Evolutionary conservation across 2,888 invertebrate genomes (phyloP), one percentile per base, ranked within the genome.

Genomic region (Steinernema carpocapsae): DNA sequence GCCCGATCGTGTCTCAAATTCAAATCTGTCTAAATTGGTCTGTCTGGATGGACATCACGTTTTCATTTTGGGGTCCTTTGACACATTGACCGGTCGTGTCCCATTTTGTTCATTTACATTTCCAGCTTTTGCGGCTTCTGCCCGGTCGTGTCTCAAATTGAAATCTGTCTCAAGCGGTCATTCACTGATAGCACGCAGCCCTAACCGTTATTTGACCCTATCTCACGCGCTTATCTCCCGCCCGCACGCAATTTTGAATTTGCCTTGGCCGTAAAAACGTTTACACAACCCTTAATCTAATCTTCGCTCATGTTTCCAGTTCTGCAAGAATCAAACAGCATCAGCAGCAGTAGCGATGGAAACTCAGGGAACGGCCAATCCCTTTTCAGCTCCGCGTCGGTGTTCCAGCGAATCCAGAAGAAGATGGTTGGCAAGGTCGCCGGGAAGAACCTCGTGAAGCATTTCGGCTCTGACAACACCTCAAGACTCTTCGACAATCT

Each of bases 241-340:
- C 56, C 48, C 56, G 56, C 56, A 56, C 56, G 56, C 56, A 56
- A 56, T 56, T 56, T n/a, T 56, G 56, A 56, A 56, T 56, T 26
- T 7, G 12, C 22, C 26, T 56, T 19, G 22, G 56, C 22, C n/a
- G n/a, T n/a, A 19, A 17, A 4, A 10, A 48, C 19, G 10, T 48
- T 48, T 48, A 19, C n/a, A 4, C n/a, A 10, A 48, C n/a, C 48
- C 19, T 17, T 4, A 26, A 56, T 6, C 56, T 56, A 24, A 56
- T 56, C n/a, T 19, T 26, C 6, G 22, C 14, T 56, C 26, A 56
- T 56, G 14, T 26, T 56, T 56, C 26, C 56, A 56, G 56, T 56
- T 14, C 26, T 56, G 56, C 56, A 56, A 56, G 56, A 56, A 56
- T 56, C 56, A 26, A 56, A 56, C 56, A 56, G 56, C 56, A 22